Evolutionary conservation across 2,888 invertebrate species (phyloP), one percentile per base, ranked within the genome.

Genomic region (Parnassius apollo): DNA sequence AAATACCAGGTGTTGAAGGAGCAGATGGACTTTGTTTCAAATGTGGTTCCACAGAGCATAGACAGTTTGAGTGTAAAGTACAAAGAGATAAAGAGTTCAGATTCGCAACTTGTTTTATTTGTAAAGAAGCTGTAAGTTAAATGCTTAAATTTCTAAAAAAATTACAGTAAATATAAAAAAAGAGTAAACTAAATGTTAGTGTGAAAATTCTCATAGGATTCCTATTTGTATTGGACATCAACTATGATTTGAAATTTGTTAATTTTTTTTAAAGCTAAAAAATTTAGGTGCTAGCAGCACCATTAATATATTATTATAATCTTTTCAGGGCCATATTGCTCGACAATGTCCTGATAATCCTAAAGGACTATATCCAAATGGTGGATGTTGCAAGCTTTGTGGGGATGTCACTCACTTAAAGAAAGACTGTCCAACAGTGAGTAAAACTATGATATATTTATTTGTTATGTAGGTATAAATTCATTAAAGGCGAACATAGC

Each of bases 1-100:
- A 93, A 71, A 91, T 92, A 75, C 85, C 88, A 48, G 85, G 84
- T 18, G 81, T 86, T 2, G 86, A 91, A 62, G 80, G 86, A 0
- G 92, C 90, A 7, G 93, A 93, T 57, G 96, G 96, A 9, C 94
- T 97, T 56, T 97, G 97, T 76, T 97, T 96, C 77, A 97, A 97
- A 82, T 98, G 98, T 85, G 98, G 98, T 0, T 97, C 97, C 0
- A 96, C 96, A 4, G 97, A 97, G 79, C 98, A 98, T 77, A 94
- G 94, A 11, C 94, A 95, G 74, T 94, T 94, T 77, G 94, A 95
- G 75, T 96, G 96, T 73, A 94, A 94, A 88, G 95, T 95, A 0
- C 93, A 93, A 46, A 93, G 88, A 69, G 93, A 93, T 50, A 93
- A 94, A 66, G 94, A 95, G 64, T 97, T 94, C 75, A 94, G 96